These are phyloP conservation scores for Odontothrips loti DNA, from an alignment of 2,888 invertebrate genomes.

Conservation along the genomic window DNA sequence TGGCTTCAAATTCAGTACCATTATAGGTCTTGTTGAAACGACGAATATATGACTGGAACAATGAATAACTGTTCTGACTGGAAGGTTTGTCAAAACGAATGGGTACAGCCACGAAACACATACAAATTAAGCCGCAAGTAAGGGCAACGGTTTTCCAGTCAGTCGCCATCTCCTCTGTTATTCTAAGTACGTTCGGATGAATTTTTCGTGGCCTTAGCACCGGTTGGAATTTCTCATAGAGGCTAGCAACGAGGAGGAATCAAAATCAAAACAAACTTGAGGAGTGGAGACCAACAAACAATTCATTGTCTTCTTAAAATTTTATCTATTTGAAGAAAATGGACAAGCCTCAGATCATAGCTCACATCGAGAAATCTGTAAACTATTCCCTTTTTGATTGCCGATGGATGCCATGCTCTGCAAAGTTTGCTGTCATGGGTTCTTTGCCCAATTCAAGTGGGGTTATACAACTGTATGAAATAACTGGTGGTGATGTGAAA, in stretches of 20 bases:
- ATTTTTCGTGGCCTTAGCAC: not conserved
- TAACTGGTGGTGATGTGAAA: conserved; percentile 67
- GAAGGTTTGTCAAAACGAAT: not conserved
- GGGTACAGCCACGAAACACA: conserved; percentile 8
- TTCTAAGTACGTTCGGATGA: too few species aligned
- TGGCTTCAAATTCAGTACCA: not conserved
- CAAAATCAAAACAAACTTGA: conserved; percentile 7
- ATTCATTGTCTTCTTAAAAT: not conserved
- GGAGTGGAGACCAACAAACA: not conserved
- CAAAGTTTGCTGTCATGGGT: conserved; percentile 87
- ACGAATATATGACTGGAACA: not conserved
- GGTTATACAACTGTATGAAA: conserved; percentile 73
- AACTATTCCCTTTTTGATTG: conserved; percentile 85
- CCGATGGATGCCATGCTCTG: conserved; percentile 94
- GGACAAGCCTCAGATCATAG: conserved; percentile 80
- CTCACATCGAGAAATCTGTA: conserved; percentile 75
- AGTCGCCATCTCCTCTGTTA: not conserved
- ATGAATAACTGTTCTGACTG: not conserved
- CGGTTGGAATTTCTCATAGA: not conserved
- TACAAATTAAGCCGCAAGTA: conserved; percentile 5
- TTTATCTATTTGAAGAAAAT: not conserved
- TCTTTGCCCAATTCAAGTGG: conserved; percentile 81
- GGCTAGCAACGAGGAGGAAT: not conserved
- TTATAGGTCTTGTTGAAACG: not conserved
- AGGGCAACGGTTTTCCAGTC: conserved; percentile 11